phyloP scores from a whole-genome alignment of 2,113 vertebrate genomes.

The human (Homo sapiens) region GRCh38 chr9:13371001-13371500 shows the following conservation, averaged over 20 bases:
- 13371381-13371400: not conserved
- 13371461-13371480: not conserved
- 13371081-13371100: not conserved
- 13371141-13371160: not conserved
- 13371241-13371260: not conserved
- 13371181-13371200: not conserved
- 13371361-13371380: not conserved
- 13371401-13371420: not conserved
- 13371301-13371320: not conserved
- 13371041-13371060: not conserved
- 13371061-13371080: not conserved
- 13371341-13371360: not conserved
- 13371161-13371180: not conserved
- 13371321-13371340: not conserved
- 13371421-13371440: not conserved
- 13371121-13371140: not conserved
- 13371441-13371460: not conserved
- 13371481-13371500: not conserved
- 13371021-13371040: not conserved
- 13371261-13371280: not conserved
- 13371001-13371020: not conserved
- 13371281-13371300: not conserved
- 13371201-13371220: not conserved
- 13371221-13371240: not conserved
- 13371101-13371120: not conserved